Evolutionary conservation across 2,797 vertebrate genomes (phyloP), one percentile per base, ranked within the genome.

Genomic region (Typhlichthys eigenmanni): DNA sequence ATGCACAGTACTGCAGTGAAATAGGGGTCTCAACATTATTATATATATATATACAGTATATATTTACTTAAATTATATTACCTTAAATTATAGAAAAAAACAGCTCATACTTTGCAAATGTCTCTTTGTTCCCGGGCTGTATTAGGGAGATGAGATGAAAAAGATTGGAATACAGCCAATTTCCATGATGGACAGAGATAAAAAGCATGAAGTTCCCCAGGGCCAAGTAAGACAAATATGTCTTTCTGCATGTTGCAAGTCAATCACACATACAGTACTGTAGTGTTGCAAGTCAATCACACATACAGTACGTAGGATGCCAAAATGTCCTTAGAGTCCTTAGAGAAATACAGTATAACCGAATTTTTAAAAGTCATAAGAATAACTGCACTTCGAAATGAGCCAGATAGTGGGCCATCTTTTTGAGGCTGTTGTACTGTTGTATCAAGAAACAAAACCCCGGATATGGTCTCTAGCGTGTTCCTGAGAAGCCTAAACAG

Each of bases 171-270:
- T 97, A 69, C 96, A 98, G 29, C 98, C 98, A 0, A 98, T 98
- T 51, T 93, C 96, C 0, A 99, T 99, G 98, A 98, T 99, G 98
- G 98, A 99, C 91, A 90, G 98, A 90, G 97, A 98, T 82, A 99
- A 98, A 85, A 94, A 93, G 77, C 92, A 96, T 34, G 96, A 99
- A 82, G 94, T 99, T 77, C 98, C 98, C 16, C 96, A 98, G 87
- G 96, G 97, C 72, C 98, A 99, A 92, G 98, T 99, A 91, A 79
- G 80, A 75, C 47, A 52, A 38, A n/a, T 6, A n/a, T 63, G 73
- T 14, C 10, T 14, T 48, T 29, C 19, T 48, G 58, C 24, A 3
- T 32, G 7, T 32, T 10, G 12, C 50, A 8, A 5, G 45, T 11
- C 24, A 12, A 34, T 29, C 14, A 58, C 1, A 58, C 46, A 50